phyloP scores from a whole-genome alignment of 2,113 vertebrate genomes.

The Gallinago media region DNA sequence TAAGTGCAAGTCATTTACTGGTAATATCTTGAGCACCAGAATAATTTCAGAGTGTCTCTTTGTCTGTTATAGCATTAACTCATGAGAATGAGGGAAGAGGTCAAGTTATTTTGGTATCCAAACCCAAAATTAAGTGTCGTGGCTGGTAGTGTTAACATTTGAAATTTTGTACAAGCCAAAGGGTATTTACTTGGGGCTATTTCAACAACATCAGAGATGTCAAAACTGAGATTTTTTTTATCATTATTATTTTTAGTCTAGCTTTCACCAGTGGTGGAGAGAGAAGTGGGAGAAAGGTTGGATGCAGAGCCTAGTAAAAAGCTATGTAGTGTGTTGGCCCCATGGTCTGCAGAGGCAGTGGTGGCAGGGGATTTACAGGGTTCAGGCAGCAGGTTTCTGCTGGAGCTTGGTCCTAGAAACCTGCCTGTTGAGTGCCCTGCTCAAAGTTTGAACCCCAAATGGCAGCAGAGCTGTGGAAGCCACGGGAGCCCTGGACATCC shows the following conservation, averaged over 20 bases:
- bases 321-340: neutral
- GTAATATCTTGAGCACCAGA: neutral
- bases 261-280: neutral
- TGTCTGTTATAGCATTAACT: neutral
- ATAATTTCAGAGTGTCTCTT: neutral
- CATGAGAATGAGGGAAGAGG: neutral
- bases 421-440: fast-evolving
- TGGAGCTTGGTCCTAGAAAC: neutral
- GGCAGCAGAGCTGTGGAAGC: neutral
- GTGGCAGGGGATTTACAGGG: neutral
- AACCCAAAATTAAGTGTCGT: neutral
- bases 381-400: neutral
- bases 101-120: neutral
- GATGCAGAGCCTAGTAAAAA: neutral
- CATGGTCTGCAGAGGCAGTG: neutral
- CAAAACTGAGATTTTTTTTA: neutral
- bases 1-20: neutral
- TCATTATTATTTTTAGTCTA: neutral
- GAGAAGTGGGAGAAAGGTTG: neutral
- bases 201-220: neutral
- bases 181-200: neutral
- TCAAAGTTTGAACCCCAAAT: neutral
- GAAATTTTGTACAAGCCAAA: neutral
- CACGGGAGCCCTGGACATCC: neutral
- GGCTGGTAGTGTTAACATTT: neutral